Evolutionary conservation across 2,113 vertebrate genomes (phyloP), one percentile per base, ranked within the genome.

Genomic region (Nothobranchius kuhntae): DNA sequence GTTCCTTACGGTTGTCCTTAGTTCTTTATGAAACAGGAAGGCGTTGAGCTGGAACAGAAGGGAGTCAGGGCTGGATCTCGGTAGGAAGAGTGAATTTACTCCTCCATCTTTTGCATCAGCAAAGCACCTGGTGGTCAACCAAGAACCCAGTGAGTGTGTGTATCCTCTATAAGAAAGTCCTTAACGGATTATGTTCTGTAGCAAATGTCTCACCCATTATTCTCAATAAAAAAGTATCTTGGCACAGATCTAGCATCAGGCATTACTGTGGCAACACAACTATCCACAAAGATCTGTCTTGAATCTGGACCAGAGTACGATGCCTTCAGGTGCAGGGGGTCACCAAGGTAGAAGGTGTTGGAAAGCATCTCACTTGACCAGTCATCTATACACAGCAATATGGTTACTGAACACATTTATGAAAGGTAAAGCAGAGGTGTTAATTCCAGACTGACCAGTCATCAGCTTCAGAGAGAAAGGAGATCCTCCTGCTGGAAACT

Each of bases 201-300:
- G 10, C 17, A 13, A 59, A 30, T 48, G 42, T 21, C 11, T 65
- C 5, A 75, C 81, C 81, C 81, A 5, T 88, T 30, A 47, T 88
- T 86, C 47, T 83, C 75, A 54, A 81, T 71, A 1, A 88, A 74
- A 53, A 72, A 77, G 55, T 84, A 79, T 84, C 77, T 76, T 44
- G 85, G 85, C 6, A 64, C 46, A 0, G 85, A 83, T 13, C 62
- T 17, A 2, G 21, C 0, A 1, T 87, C 82, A 35, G 75, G 71
- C 0, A 53, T 70, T 69, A 87, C 72, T 11, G 74, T 82, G 46
- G 76, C 83, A 6, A 86, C 86, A 3, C 85, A 87, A 65, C 48
- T 71, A 68, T 86, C 58, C 0, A 86, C 59, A 7, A 65, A 82
- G 17, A 88, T 40, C 0, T 11, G 53, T 17, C 63, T 74, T 2